These are phyloP conservation scores for Galaxea fascicularis DNA, from an alignment of 92 coral and sea anemone genomes.

Conservation along the genomic window DNA sequence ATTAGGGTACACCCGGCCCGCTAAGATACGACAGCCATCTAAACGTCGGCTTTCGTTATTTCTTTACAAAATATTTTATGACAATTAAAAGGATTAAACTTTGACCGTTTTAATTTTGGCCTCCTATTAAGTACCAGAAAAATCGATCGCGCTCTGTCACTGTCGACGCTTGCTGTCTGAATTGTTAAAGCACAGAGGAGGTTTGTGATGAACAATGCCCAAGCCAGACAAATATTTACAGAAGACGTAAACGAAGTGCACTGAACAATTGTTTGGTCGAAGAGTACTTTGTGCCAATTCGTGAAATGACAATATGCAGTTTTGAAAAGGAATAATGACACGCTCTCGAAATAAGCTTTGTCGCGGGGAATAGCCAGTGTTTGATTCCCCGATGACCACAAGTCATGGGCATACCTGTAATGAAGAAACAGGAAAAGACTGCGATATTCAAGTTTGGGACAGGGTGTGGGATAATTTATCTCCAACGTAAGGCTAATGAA, in stretches of 20 bases:
- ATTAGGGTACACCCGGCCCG: conserved; percentile 76
- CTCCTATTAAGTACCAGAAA: background rate
- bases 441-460: conserved; percentile 30
- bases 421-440: background rate
- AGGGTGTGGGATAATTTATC: background rate
- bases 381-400: conserved; percentile 5
- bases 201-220: conserved; percentile 20
- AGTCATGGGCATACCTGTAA: too few relatives aligned
- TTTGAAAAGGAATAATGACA: conserved; percentile 35
- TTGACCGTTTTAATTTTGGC: background rate
- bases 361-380: conserved; percentile 17
- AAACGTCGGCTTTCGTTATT: conserved; percentile 76
- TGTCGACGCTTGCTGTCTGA: conserved; percentile 18
- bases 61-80: background rate
- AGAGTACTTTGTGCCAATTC: conserved; percentile 26
- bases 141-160: conserved; percentile 20
- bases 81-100: conserved; percentile 22
- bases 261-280: conserved; percentile 23
- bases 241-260: conserved; percentile 23
- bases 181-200: conserved; percentile 23
- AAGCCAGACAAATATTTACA: conserved; percentile 46
- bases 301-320: conserved; percentile 31
- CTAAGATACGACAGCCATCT: conserved; percentile 58
- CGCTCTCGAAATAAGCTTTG: conserved; percentile 29
- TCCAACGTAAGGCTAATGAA: background rate